These are phyloP conservation scores for Aramus guarauna DNA, from an alignment of 2,113 vertebrate species.

Conservation along the genomic window DNA sequence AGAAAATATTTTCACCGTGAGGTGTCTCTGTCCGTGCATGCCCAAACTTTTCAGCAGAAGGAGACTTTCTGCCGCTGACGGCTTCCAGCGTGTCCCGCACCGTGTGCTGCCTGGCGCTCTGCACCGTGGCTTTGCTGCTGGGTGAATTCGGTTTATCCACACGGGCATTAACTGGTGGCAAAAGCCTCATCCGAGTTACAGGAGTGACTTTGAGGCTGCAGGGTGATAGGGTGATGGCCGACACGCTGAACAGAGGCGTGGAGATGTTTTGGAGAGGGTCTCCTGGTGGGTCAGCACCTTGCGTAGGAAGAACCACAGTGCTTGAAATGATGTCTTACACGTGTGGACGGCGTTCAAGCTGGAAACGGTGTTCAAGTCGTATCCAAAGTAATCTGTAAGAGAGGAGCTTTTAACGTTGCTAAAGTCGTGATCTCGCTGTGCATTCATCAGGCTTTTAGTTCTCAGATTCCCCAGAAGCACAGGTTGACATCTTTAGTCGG, in stretches of 20 bases:
- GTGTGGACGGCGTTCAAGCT: fast-evolving
- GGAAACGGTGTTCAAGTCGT: neutral
- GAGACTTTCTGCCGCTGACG: fast-evolving
- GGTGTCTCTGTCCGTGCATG: neutral
- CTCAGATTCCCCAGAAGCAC: neutral
- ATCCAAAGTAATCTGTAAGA: neutral
- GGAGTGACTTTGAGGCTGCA: neutral
- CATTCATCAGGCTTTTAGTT: neutral
- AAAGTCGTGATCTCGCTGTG: fast-evolving
- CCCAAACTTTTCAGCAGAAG: neutral
- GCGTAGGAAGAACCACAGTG: neutral
- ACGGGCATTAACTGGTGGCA: fast-evolving
- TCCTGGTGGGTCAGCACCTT: neutral
- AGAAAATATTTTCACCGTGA: neutral
- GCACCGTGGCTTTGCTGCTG: neutral
- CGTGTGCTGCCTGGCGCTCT: neutral
- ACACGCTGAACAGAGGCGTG: neutral
- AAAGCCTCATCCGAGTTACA: neutral
- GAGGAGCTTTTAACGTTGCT: neutral
- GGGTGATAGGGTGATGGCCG: neutral
- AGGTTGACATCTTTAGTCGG: neutral
- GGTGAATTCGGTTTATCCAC: neutral
- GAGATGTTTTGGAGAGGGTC: neutral
- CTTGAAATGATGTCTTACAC: neutral
- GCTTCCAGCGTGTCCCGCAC: neutral